Base-by-base conservation (phyloP, 1,140 invertebrate species). In the Muscidifurax raptorellus region DNA sequence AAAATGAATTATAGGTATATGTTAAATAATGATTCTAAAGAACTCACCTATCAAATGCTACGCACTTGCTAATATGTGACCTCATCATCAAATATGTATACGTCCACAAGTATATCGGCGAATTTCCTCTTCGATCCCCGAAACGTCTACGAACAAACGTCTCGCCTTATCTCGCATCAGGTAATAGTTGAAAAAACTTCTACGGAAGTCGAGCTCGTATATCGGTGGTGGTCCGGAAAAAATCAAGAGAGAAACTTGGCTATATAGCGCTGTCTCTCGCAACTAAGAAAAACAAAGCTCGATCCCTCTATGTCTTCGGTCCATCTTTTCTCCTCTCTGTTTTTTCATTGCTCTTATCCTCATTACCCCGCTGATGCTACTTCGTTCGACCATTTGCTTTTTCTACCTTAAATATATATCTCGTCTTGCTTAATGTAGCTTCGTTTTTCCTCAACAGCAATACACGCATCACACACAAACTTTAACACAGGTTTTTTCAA, bases 261-360 rank as follows among this genome's bases (percentile, higher is more conserved):
- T 5, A 22, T 1, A 4, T 1, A 59, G 18, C 2, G 6, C 15
- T 59, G 22, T 59, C 15, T 59, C 6, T 22, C 36, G 77, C 9
- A 25, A 40, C 64, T n/a, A 30, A 69, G 32, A 79, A 67, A 79
- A 79, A 67, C 77, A 79, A 40, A 44, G 28, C 13, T 32, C 15
- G 25, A 64, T 28, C 28, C 32, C 28, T 13, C 44, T 77, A n/a
- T n/a, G 12, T 77, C 47, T 32, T 30, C 36, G 3, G 2, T 2
- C 71, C 32, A 7, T 36, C 71, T 74, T 22, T 15, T 36, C 71
- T 36, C 71, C 32, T n/a, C 22, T 27, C 10, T 3, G 28, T 74
- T 79, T 79, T 79, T 67, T 18, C 77, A 2, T 22, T 27, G 59
- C 77, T 79, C 59, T 79, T 79, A 79, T 67, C 28, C 77, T 79